Evolutionary conservation across 2,113 vertebrate genomes (phyloP).

Genomic region (Silurus meridionalis): DNA sequence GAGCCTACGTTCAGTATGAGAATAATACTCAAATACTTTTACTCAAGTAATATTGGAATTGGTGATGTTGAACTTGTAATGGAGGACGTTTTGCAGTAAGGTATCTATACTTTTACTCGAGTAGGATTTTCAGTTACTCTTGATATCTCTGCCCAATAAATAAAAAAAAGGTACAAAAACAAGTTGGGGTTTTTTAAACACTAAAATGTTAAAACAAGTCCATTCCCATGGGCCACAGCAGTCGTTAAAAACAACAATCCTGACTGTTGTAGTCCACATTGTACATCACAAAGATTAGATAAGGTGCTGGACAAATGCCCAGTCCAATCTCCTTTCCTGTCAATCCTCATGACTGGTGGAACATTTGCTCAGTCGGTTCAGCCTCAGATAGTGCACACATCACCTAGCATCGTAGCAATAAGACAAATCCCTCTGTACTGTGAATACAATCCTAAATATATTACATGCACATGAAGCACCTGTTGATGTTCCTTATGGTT

Average conservation of each 20-base stretch:
- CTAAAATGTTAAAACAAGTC: background rate
- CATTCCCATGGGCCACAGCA: background rate
- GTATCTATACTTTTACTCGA: too few relatives aligned
- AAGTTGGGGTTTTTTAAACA: background rate
- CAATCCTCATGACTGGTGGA: background rate
- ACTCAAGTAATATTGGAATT: too few relatives aligned
- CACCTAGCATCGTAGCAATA: background rate
- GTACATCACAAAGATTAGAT: slow-evolving; percentile 20
- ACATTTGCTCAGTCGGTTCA: slow-evolving; percentile 8
- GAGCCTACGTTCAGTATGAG: too few relatives aligned
- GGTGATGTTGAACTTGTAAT: too few relatives aligned
- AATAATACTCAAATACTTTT: too few relatives aligned
- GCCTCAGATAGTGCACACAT: background rate
- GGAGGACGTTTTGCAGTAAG: too few relatives aligned
- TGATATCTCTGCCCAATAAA: too few relatives aligned
- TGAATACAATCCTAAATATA: background rate
- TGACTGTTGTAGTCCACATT: background rate
- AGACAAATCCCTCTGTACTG: background rate
- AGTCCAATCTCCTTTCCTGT: slow-evolving; percentile 14
- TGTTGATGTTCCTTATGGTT: background rate
- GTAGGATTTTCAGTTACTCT: too few relatives aligned
- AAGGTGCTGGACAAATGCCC: slow-evolving; percentile 18
- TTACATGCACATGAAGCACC: background rate
- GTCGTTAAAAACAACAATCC: slow-evolving; percentile 4
- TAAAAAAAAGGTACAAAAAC: background rate